Percentiles rank a stretch among this genome's conserved stretches.
These are phyloP conservation scores for Tylochromis polylepis DNA, from an alignment of 2,113 vertebrate species.

Conservation along the genomic window DNA sequence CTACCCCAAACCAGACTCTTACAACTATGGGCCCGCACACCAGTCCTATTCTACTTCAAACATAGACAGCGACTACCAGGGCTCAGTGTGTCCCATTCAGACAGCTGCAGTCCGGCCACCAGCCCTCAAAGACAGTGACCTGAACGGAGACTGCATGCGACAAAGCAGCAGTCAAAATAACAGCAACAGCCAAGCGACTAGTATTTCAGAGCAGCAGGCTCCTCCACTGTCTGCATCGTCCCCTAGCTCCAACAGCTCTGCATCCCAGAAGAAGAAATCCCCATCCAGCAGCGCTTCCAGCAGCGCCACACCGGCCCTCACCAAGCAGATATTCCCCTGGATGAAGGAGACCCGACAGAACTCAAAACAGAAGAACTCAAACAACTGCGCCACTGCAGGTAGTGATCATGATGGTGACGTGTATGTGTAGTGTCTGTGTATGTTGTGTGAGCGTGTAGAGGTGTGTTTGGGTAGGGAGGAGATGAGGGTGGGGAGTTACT, in stretches of 20 bases:
- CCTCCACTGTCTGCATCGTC: constrained; percentile 85
- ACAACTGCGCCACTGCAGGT: constrained; percentile 88
- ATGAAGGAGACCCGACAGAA: constrained; percentile 98
- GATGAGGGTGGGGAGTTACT: not conserved
- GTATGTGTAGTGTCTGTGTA: not conserved
- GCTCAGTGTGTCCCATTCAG: constrained; percentile 91
- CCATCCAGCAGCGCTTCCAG: constrained; percentile 75
- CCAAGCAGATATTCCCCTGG: constrained; percentile 98
- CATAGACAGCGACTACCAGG: constrained; percentile 88
- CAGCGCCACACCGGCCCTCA: constrained; percentile 81
- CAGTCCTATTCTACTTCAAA: constrained; percentile 84
- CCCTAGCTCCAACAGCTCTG: constrained; percentile 82
- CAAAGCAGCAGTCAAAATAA: constrained; percentile 77
- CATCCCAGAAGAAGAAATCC: constrained; percentile 89
- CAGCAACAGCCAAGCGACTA: constrained; percentile 79
- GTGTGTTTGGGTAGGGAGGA: not conserved
- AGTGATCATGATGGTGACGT: constrained; percentile 39
- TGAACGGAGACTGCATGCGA: constrained; percentile 93
- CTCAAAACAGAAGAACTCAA: constrained; percentile 88
- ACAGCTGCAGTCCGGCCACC: constrained; percentile 79
- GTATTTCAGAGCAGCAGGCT: constrained; percentile 82
- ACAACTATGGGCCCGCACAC: constrained; percentile 83
- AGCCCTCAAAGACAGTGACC: constrained; percentile 84
- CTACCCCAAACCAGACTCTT: constrained; percentile 91
- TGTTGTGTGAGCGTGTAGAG: not conserved